Percentiles rank a stretch among this genome's conserved stretches.
phyloP scores from a whole-genome alignment of 2,797 vertebrate genomes.

The Oreortyx pictus region DNA sequence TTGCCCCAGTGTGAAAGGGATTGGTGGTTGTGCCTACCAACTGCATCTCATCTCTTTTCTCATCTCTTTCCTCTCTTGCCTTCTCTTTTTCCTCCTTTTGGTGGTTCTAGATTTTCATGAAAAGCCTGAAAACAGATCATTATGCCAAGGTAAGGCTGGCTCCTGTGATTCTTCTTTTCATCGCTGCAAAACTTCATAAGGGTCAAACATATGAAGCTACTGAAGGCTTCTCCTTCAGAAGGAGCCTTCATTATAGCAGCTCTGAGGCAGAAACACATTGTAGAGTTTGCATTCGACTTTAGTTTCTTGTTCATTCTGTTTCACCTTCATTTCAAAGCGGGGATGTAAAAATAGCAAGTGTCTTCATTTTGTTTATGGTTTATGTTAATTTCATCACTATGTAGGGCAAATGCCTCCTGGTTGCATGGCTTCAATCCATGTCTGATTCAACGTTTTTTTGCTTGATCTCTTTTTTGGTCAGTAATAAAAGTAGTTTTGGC shows the following conservation, averaged over 20 bases:
- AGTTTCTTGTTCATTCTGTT: slow-evolving; percentile 38
- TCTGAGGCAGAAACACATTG: not conserved
- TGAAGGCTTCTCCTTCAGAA: not conserved
- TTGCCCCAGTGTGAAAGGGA: not conserved
- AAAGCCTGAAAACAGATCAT: not conserved
- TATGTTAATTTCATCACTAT: not conserved
- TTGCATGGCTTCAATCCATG: not conserved
- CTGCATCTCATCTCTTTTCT: not conserved
- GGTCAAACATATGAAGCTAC: not conserved
- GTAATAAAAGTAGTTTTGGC: not conserved
- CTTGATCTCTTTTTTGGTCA: not conserved
- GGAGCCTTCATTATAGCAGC: not conserved
- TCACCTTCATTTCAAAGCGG: not conserved
- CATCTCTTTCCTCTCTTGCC: not conserved
- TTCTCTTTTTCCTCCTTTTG: not conserved
- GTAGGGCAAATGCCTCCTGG: not conserved
- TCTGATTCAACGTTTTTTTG: not conserved
- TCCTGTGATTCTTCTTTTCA: slow-evolving; percentile 2
- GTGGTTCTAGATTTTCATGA: not conserved
- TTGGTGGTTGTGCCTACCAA: not conserved
- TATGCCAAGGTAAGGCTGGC: not conserved
- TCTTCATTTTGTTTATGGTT: slow-evolving; percentile 15
- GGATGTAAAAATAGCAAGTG: slow-evolving; percentile 22
- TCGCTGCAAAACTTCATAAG: not conserved
- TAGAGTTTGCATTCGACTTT: not conserved